Evolutionary conservation across 2,797 vertebrate species (phyloP).

Genomic region (Galaxias olidus): DNA sequence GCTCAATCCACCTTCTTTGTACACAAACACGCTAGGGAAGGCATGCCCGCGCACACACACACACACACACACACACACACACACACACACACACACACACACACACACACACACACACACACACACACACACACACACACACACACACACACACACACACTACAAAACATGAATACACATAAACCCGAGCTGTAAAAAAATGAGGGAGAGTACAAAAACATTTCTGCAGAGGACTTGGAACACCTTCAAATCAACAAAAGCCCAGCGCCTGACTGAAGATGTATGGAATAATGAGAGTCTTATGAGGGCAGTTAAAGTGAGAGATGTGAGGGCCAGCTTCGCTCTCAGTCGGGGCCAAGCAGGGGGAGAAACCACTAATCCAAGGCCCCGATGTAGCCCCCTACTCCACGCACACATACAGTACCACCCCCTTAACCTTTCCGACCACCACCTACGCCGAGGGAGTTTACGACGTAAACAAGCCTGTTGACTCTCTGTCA

Average conservation of each 20-base stretch:
- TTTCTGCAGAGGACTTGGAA: slow-evolving; percentile 36
- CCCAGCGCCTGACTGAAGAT: slow-evolving; percentile 49
- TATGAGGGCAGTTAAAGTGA: slow-evolving; percentile 54
- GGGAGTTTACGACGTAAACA: no score
- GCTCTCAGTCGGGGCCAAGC: slow-evolving; percentile 46
- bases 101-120: slow-evolving; percentile 8
- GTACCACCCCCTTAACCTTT: no score
- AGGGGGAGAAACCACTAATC: slow-evolving; percentile 47
- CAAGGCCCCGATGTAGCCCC: slow-evolving; percentile 37
- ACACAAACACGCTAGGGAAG: no score
- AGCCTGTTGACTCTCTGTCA: no score
- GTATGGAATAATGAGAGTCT: slow-evolving; percentile 69
- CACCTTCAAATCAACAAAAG: slow-evolving; percentile 52
- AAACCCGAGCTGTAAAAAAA: slow-evolving; percentile 43
- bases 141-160: slow-evolving; percentile 20
- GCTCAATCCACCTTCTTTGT: no score
- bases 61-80: not conserved
- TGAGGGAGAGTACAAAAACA: slow-evolving; percentile 57
- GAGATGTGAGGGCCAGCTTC: slow-evolving; percentile 56
- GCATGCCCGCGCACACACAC: no score
- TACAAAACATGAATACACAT: slow-evolving; percentile 24
- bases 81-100: not conserved
- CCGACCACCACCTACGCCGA: no score
- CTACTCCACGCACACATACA: slow-evolving; percentile 25
- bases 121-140: slow-evolving; percentile 21